A percentile compares a stretch with the other conserved stretches of the same genome.
Conservation (phyloP, 1,140 invertebrate genomes). For the Zophobas morio region DNA sequence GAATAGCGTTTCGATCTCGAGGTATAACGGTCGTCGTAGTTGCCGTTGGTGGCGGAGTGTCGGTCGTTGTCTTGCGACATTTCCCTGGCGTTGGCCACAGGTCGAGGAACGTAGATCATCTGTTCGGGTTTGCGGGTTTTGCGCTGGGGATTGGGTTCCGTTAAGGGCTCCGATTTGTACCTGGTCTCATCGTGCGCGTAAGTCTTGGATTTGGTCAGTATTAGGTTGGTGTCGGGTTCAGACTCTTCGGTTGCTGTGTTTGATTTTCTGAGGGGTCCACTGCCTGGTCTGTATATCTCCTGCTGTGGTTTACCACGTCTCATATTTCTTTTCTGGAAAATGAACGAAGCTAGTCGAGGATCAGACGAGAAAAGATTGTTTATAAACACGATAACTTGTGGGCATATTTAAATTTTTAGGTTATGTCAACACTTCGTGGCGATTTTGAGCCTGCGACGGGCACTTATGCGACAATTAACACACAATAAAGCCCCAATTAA, state of each 20-base stretch:
- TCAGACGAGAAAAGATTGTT: slow-evolving; percentile 11
- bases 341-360: slow-evolving; percentile 6
- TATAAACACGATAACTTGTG: slow-evolving; percentile 27
- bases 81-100: slow-evolving; percentile 64
- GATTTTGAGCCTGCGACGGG: background rate
- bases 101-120: slow-evolving; percentile 71
- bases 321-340: slow-evolving; percentile 61
- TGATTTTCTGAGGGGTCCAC: slow-evolving; percentile 74
- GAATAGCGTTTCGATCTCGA: slow-evolving; percentile 55
- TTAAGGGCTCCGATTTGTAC: slow-evolving; percentile 66
- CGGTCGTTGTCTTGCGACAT: slow-evolving; percentile 43
- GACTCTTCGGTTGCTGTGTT: slow-evolving; percentile 68
- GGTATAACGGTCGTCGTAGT: slow-evolving; percentile 45
- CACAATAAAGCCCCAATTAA: background rate
- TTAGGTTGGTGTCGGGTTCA: slow-evolving; percentile 66
- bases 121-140: slow-evolving; percentile 71
- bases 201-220: slow-evolving; percentile 17
- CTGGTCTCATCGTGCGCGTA: slow-evolving; percentile 52
- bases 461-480: background rate
- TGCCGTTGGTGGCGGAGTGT: slow-evolving; percentile 30
- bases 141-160: slow-evolving; percentile 7
- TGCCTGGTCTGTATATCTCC: slow-evolving; percentile 75
- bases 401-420: slow-evolving; percentile 29
- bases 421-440: background rate
- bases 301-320: slow-evolving; percentile 68